Conservation (phyloP, 2,797 vertebrate genomes). For the Astyanax mexicanus region DNA sequence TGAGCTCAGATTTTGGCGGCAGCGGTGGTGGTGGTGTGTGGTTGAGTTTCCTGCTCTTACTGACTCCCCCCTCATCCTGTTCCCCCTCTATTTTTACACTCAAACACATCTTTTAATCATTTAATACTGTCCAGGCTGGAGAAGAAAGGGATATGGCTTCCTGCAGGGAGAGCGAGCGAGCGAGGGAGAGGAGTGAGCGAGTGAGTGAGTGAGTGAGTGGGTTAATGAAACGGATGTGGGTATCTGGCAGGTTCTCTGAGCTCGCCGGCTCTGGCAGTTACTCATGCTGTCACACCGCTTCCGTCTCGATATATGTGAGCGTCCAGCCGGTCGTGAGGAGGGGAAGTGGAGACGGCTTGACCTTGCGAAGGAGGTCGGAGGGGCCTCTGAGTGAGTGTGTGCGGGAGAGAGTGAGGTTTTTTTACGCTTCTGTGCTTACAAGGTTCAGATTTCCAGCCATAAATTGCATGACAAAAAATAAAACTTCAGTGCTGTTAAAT, state of each 20-base stretch:
- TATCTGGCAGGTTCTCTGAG: constrained; percentile 57
- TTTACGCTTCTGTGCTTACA: too few species aligned
- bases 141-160: constrained; percentile 64
- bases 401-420: not conserved
- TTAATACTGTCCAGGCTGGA: constrained; percentile 65
- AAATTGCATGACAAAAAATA: too few species aligned
- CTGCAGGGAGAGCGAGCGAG: constrained; percentile 72
- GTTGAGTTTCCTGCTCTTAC: constrained; percentile 40
- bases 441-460: too few species aligned
- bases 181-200: constrained; percentile 33
- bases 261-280: constrained; percentile 52
- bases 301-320: constrained; percentile 31
- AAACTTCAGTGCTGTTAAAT: too few species aligned
- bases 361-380: constrained; percentile 6
- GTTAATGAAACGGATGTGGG: constrained; percentile 70
- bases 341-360: constrained; percentile 35
- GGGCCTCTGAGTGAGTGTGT: constrained; percentile 12
- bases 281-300: constrained; percentile 51
- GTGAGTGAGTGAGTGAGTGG: constrained; percentile 56
- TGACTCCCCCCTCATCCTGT: constrained; percentile 53
- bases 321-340: constrained; percentile 20
- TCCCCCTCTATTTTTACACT: constrained; percentile 69
- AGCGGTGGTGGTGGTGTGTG: constrained; percentile 13
- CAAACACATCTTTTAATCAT: constrained; percentile 75
- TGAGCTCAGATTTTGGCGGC: constrained; percentile 28